These are phyloP conservation scores for Laticauda colubrina DNA, from an alignment of 2,113 vertebrate species.

Conservation along the genomic window DNA sequence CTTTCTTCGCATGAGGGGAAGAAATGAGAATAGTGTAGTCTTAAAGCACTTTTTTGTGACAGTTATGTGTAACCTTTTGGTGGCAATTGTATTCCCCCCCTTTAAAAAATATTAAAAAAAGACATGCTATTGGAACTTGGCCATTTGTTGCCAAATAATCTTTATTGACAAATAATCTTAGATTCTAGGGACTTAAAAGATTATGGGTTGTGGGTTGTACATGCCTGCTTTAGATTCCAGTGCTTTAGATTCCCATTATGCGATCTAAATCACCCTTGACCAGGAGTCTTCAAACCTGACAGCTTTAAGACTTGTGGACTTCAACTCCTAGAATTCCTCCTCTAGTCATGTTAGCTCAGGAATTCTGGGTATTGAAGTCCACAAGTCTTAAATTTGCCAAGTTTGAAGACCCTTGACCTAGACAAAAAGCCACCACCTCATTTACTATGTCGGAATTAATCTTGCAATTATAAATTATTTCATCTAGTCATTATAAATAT, in stretches of 20 bases:
- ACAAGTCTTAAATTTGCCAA: too few relatives aligned
- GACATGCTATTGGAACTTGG: background rate
- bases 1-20: background rate
- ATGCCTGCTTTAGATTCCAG: background rate
- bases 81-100: background rate
- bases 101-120: background rate
- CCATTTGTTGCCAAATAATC: background rate
- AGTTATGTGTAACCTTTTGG: background rate
- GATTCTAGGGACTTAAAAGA: background rate
- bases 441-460: background rate
- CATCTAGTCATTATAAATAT: background rate
- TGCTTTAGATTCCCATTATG: background rate
- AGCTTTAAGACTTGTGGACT: too few relatives aligned
- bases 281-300: too few relatives aligned
- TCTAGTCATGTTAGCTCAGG: too few relatives aligned
- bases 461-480: background rate
- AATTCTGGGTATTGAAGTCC: too few relatives aligned
- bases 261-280: background rate
- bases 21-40: background rate
- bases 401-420: background rate
- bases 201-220: background rate
- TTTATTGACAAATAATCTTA: background rate
- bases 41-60: background rate
- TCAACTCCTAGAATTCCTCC: too few relatives aligned
- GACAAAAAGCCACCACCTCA: background rate